Evolutionary conservation across 2,888 invertebrate genomes (phyloP).

Genomic region (Alloplasta piceator): DNA sequence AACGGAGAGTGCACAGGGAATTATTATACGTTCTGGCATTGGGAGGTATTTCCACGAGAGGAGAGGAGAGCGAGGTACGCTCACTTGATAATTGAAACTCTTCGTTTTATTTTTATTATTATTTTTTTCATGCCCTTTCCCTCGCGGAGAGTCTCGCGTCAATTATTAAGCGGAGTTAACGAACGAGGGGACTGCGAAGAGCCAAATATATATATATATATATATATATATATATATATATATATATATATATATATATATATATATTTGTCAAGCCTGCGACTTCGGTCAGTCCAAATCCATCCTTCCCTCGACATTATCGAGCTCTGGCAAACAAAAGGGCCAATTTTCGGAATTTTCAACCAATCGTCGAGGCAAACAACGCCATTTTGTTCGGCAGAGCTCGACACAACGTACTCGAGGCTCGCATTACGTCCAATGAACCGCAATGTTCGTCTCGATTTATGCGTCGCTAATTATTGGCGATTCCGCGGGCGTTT

Average conservation of each 20-base stretch:
- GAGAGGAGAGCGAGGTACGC: conserved; percentile 29
- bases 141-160: conserved; percentile 51
- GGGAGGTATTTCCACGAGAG: conserved; percentile 4
- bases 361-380: too few species aligned
- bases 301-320: too few species aligned
- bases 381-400: neutral
- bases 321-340: too few species aligned
- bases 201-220: neutral
- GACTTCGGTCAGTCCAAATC: too few species aligned
- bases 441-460: conserved; percentile 52
- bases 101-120: neutral
- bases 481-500: conserved; percentile 30
- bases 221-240: neutral
- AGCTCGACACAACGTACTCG: conserved; percentile 6
- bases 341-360: too few species aligned
- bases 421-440: conserved; percentile 46
- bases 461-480: conserved; percentile 47
- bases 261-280: neutral
- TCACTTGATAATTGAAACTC: conserved; percentile 62
- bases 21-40: conserved; percentile 49
- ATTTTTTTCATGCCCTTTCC: conserved; percentile 28
- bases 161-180: conserved; percentile 60
- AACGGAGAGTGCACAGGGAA: conserved; percentile 33
- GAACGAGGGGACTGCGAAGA: conserved; percentile 27
- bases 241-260: neutral